Evolutionary conservation across 2,113 vertebrate genomes (phyloP).

Genomic region (Opisthocomus hoazin): DNA sequence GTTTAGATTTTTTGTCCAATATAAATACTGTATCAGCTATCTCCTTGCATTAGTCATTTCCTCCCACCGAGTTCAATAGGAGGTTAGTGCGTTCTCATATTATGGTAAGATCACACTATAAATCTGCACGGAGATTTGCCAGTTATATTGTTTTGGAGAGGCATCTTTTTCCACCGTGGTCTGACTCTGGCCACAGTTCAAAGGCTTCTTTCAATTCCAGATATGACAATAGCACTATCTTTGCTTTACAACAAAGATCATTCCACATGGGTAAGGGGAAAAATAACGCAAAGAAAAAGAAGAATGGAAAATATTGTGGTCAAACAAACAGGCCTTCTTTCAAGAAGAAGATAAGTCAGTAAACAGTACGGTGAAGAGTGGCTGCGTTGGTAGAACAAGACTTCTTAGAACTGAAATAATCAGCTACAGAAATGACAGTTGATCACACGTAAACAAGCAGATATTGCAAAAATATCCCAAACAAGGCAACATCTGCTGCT

Average conservation of each 20-base stretch:
- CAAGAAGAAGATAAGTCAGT: not conserved
- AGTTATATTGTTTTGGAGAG: slow-evolving; percentile 30
- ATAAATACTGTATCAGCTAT: slow-evolving; percentile 76
- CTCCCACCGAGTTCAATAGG: slow-evolving; percentile 72
- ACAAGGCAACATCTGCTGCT: not conserved
- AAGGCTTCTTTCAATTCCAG: slow-evolving; percentile 50
- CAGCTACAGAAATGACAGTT: not conserved
- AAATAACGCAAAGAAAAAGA: not conserved
- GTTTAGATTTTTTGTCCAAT: slow-evolving; percentile 70
- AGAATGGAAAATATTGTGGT: slow-evolving; percentile 27
- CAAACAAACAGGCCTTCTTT: slow-evolving; percentile 14
- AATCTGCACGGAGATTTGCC: slow-evolving; percentile 46
- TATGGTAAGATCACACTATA: slow-evolving; percentile 33
- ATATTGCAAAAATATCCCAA: not conserved
- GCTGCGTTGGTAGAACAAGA: not conserved
- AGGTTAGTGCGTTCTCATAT: slow-evolving; percentile 81
- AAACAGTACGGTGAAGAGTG: not conserved
- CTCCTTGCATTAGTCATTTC: slow-evolving; percentile 80
- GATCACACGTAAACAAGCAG: not conserved
- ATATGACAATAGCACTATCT: slow-evolving; percentile 54
- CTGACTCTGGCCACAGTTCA: slow-evolving; percentile 59
- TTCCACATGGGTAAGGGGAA: not conserved
- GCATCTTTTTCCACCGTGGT: slow-evolving; percentile 60
- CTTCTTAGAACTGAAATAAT: not conserved
- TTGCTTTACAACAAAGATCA: not conserved